Evolutionary conservation across 2,888 invertebrate species (phyloP).

Genomic region (Caenorhabditis doughertyi): DNA sequence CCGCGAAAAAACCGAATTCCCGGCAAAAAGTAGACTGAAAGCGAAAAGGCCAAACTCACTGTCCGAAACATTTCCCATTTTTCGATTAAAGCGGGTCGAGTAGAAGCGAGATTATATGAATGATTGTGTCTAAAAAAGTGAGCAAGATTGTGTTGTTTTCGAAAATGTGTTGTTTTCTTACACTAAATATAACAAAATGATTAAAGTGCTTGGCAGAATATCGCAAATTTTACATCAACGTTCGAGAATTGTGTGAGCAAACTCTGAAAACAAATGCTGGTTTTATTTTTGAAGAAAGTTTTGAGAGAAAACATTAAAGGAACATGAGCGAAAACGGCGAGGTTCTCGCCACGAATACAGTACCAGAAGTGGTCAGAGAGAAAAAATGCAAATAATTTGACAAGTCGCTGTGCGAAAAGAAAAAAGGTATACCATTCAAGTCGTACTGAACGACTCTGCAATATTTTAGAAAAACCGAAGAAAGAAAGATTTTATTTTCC

Average conservation of each 20-base stretch:
- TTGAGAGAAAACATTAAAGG: neutral
- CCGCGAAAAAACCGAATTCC: neutral
- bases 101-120: too few species aligned
- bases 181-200: neutral
- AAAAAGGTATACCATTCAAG: neutral
- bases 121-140: slow-evolving; percentile 1
- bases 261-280: too few species aligned
- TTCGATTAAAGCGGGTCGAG: neutral
- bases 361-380: neutral
- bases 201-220: too few species aligned
- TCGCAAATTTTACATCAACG: neutral
- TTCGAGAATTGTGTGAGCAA: neutral
- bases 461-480: too few species aligned
- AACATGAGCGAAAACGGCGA: neutral
- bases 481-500: too few species aligned
- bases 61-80: slow-evolving; percentile 28
- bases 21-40: neutral
- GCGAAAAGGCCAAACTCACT: neutral
- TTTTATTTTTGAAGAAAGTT: too few species aligned
- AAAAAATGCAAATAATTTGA: neutral
- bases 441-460: too few species aligned
- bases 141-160: too few species aligned
- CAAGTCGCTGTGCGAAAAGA: neutral
- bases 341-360: slow-evolving; percentile 8
- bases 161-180: too few species aligned